phyloP scores from a whole-genome alignment of 1,140 invertebrate genomes.

The Scaptomyza graminum region DNA sequence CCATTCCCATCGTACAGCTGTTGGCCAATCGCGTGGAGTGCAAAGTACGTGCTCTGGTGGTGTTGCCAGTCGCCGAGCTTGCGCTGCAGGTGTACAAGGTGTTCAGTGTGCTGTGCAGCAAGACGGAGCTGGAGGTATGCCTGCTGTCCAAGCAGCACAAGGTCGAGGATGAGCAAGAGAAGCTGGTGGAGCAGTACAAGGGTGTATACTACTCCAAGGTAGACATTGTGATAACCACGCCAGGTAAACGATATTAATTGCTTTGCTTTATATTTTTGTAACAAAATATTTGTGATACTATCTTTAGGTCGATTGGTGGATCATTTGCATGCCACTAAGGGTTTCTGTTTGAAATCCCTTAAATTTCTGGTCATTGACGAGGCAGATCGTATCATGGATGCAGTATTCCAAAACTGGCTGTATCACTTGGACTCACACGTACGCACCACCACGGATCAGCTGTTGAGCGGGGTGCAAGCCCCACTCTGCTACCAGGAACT shows the following conservation, averaged over 20 bases:
- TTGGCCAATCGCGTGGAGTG: conserved; percentile 83
- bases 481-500: conserved; percentile 73
- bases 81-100: conserved; percentile 95
- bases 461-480: conserved; percentile 65
- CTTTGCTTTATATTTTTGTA: not conserved
- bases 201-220: conserved; percentile 85
- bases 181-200: conserved; percentile 88
- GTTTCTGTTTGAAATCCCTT: conserved; percentile 92
- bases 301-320: conserved; percentile 92
- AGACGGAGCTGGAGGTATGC: conserved; percentile 89
- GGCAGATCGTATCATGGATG: conserved; percentile 96
- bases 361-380: conserved; percentile 97
- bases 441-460: conserved; percentile 70
- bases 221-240: conserved; percentile 97
- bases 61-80: conserved; percentile 96
- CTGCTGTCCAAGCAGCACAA: conserved; percentile 89
- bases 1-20: conserved; percentile 94
- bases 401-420: conserved; percentile 95
- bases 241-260: conserved; percentile 75
- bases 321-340: conserved; percentile 93
- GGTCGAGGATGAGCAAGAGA: conserved; percentile 90
- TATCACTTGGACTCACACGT: conserved; percentile 88
- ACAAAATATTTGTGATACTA: not conserved
- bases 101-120: conserved; percentile 89
- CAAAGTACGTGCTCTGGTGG: conserved; percentile 92